Conservation (phyloP, 2,888 invertebrate genomes). For the Drosophila bunnanda region DNA sequence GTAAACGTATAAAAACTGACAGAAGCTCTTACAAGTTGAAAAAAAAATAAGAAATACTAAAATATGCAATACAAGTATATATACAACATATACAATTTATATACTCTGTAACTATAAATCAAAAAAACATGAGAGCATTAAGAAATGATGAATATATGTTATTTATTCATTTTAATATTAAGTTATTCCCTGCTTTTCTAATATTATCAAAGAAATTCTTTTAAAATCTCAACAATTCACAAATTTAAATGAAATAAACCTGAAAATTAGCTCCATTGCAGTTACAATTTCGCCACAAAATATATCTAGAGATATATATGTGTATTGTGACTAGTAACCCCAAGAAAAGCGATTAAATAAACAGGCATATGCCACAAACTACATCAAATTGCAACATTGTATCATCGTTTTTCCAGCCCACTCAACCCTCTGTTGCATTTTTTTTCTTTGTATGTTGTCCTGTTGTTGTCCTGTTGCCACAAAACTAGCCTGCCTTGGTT, state of each 20-base stretch:
- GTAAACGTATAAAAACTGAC: too few relatives aligned
- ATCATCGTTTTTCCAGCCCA: background rate
- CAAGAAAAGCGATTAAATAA: constrained; percentile 2
- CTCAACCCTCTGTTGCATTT: background rate
- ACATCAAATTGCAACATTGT: constrained; percentile 7
- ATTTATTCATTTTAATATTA: too few relatives aligned
- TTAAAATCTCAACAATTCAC: background rate
- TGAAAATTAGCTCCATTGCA: background rate
- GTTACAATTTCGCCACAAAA: background rate
- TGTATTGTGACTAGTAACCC: background rate
- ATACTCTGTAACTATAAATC: too few relatives aligned
- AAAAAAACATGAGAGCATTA: too few relatives aligned
- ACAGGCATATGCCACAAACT: constrained; percentile 11
- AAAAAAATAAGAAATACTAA: too few relatives aligned
- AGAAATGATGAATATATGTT: too few relatives aligned
- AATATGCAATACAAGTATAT: too few relatives aligned
- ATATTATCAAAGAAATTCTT: background rate
- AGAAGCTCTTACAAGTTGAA: too few relatives aligned
- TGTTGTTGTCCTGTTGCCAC: background rate
- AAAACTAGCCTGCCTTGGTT: background rate
- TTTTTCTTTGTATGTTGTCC: background rate
- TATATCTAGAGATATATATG: background rate
- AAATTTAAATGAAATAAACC: background rate
- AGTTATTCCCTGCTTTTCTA: too few relatives aligned
- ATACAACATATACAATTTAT: too few relatives aligned